phyloP scores from a whole-genome alignment of 2,797 vertebrate genomes.

The Tauraco hartlaubi region DNA sequence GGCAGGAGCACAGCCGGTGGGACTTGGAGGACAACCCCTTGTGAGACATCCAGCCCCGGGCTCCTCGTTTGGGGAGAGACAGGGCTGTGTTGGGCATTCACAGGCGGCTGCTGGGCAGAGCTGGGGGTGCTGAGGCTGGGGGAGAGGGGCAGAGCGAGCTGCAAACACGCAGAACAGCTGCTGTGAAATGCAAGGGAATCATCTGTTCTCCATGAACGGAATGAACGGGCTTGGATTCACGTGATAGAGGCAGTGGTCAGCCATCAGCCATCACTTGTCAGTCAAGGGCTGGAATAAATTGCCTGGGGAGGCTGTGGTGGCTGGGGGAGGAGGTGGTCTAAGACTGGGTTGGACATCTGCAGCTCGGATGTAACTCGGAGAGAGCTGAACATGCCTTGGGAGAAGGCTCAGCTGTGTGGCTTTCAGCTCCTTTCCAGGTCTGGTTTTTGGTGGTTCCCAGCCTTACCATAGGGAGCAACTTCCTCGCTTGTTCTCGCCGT shows the following conservation, averaged over 20 bases:
- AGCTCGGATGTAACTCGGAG: neutral
- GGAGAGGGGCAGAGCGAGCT: neutral
- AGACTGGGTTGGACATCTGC: neutral
- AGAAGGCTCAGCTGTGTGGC: neutral
- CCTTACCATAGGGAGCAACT: neutral
- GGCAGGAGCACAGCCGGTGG: neutral
- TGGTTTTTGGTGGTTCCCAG: neutral
- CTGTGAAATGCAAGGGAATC: neutral
- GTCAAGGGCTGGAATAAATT: neutral
- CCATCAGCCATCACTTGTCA: neutral
- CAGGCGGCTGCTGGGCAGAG: neutral
- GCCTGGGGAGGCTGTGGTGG: neutral
- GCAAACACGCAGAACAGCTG: neutral
- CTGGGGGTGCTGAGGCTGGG: neutral
- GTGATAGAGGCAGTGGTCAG: neutral
- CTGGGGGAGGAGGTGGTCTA: neutral
- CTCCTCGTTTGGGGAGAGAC: neutral
- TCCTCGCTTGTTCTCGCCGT: fast-evolving
- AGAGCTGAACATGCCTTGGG: neutral
- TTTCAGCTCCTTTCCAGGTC: neutral
- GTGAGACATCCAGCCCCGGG: neutral
- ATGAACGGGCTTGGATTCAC: neutral
- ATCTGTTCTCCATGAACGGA: neutral
- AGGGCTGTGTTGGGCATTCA: neutral
- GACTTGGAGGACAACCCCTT: neutral